These are phyloP conservation scores for Trachymyrmex septentrionalis DNA, from an alignment of 1,140 invertebrate species.

Conservation along the genomic window DNA sequence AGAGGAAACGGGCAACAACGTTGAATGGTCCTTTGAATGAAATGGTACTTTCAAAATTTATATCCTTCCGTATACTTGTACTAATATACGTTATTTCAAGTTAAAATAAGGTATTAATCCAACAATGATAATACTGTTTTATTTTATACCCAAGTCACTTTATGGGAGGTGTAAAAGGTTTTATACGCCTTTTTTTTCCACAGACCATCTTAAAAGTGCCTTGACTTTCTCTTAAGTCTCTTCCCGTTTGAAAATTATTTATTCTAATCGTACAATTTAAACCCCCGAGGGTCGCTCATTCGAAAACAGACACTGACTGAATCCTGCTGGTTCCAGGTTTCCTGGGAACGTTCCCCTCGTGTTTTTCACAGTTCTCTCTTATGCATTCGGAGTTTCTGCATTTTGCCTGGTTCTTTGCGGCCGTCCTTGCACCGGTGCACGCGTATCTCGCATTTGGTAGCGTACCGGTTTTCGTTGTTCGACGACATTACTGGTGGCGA, in stretches of 20 bases:
- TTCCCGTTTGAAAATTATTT: not conserved
- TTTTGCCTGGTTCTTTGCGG: constrained; percentile 61
- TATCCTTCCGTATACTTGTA: not conserved
- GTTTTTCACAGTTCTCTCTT: constrained; percentile 64
- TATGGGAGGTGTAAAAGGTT: no score
- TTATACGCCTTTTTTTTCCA: not conserved
- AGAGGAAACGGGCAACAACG: not conserved
- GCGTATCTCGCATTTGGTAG: constrained; percentile 54
- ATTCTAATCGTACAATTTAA: constrained; percentile 25
- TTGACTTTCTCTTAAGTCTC: not conserved
- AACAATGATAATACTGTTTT: no score
- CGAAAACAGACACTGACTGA: not conserved
- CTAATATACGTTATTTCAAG: not conserved
- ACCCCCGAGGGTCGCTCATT: not conserved
- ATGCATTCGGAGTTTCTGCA: constrained; percentile 64
- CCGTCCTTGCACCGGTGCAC: constrained; percentile 66
- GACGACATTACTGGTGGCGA: constrained; percentile 74
- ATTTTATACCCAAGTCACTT: not conserved
- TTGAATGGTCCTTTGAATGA: not conserved
- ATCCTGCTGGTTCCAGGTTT: not conserved
- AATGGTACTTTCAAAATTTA: not conserved
- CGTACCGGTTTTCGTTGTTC: constrained; percentile 73
- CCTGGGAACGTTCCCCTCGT: constrained; percentile 62
- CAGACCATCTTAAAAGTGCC: not conserved
- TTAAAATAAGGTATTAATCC: not conserved